These are phyloP conservation scores for Imbricaverruca yamaguchii DNA, from an alignment of 2,888 invertebrate species.

Conservation along the genomic window DNA sequence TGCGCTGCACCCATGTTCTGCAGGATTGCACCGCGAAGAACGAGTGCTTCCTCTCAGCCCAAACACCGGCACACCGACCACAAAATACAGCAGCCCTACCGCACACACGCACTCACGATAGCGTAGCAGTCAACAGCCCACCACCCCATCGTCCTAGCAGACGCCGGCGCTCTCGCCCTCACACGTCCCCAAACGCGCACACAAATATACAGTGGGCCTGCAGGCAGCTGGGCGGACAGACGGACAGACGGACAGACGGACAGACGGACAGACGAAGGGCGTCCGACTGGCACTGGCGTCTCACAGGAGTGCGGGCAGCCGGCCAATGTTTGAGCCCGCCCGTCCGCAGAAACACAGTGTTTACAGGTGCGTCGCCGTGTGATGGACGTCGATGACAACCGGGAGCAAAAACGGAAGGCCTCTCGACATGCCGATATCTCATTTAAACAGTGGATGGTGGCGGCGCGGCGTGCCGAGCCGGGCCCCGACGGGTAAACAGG, in stretches of 20 bases:
- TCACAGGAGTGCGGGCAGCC: neutral
- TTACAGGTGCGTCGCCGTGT: neutral
- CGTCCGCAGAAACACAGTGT: neutral
- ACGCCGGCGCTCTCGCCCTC: too few species aligned
- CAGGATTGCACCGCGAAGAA: too few species aligned
- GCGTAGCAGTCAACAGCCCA: too few species aligned
- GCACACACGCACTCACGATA: too few species aligned
- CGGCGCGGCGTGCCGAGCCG: neutral
- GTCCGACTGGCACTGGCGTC: neutral
- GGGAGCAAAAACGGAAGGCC: neutral
- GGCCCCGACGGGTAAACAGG: neutral
- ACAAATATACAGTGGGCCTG: too few species aligned
- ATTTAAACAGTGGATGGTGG: conserved; percentile 16
- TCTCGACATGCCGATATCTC: conserved; percentile 20
- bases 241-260: neutral
- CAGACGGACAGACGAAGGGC: neutral
- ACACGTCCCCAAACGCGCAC: too few species aligned
- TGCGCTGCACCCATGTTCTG: too few species aligned
- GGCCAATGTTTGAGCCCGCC: conserved; percentile 8
- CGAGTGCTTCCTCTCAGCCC: too few species aligned
- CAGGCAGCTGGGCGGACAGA: too few species aligned
- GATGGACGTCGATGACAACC: conserved; percentile 18
- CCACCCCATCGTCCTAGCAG: too few species aligned
- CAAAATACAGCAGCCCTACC: too few species aligned
- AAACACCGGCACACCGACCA: too few species aligned